Evolutionary conservation across 2,797 vertebrate genomes (phyloP), one percentile per base, ranked within the genome.

Genomic region (Poeciliopsis turneri): DNA sequence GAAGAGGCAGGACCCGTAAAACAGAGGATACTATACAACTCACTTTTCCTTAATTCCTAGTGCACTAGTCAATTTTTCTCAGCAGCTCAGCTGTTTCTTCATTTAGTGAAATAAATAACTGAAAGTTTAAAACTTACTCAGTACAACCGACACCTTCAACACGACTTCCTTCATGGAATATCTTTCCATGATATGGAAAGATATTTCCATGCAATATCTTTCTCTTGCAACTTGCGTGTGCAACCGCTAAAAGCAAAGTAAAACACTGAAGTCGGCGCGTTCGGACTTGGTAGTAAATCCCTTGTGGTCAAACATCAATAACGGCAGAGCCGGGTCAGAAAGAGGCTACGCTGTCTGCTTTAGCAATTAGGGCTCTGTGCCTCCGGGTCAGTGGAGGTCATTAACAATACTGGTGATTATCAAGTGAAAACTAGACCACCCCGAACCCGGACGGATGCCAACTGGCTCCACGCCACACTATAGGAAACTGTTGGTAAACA

Each of bases 381-480:
- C 91, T 91, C 86, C 82, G 43, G 89, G 92, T 88, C 84, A 88
- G 81, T 81, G 86, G 87, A 86, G 94, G 93, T 94, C 92, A 93
- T 95, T 94, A 94, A 86, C 90, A 75, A 92, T 81, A 83, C 41
- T 72, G 89, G 92, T 93, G 92, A 94, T 94, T 94, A 94, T 70
- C 45, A 74, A 73, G 80, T 83, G 80, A 81, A 76, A 84, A 76
- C 75, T 76, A 86, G 82, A 89, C 85, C 84, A 83, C 82, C 82
- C 53, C 81, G 13, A 79, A 88, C 86, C 83, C 55, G 41, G 83
- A 78, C 81, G 73, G 79, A 91, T 81, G 83, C 78, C 3, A 43
- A 43, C 77, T 85, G 82, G 75, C 83, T 78, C 72, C 9, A 71
- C 23, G 78, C 80, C 84, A 86, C 25, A 69, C 47, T 73, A 74